Evolutionary conservation across 1,140 invertebrate genomes (phyloP).

Genomic region (Dreissena polymorpha): DNA sequence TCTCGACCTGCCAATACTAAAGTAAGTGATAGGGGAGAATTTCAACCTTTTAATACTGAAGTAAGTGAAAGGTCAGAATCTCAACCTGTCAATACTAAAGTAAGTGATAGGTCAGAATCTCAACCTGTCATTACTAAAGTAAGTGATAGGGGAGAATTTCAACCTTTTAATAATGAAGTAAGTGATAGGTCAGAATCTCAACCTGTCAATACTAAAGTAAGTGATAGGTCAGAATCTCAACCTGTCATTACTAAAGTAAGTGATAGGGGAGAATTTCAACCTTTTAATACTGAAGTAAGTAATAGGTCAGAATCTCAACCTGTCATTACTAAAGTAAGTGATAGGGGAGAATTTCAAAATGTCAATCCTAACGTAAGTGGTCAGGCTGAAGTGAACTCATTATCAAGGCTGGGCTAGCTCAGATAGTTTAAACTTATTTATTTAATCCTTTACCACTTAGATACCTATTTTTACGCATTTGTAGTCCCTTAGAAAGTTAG

Average conservation of each 20-base stretch:
- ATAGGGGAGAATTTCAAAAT: neutral
- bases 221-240: constrained; percentile 61
- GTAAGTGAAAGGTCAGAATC: constrained; percentile 57
- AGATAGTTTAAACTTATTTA: too few relatives aligned
- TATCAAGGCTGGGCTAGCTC: too few relatives aligned
- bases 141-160: constrained; percentile 75
- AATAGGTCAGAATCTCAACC: constrained; percentile 60
- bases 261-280: neutral
- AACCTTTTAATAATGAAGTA: constrained; percentile 63
- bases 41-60: constrained; percentile 4
- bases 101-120: constrained; percentile 9
- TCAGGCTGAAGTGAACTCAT: constrained; percentile 48
- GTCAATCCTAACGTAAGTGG: neutral
- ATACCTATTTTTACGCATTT: too few relatives aligned
- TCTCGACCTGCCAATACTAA: constrained; percentile 60
- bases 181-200: neutral
- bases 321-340: constrained; percentile 59
- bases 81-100: constrained; percentile 61
- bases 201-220: neutral
- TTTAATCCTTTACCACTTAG: too few relatives aligned
- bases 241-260: constrained; percentile 61
- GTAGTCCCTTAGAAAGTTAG: too few relatives aligned
- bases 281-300: constrained; percentile 1
- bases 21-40: constrained; percentile 33
- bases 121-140: constrained; percentile 42